A percentile compares a stretch with the other conserved stretches of the same genome.
These are phyloP conservation scores for Philereme transversata DNA, from an alignment of 2,888 invertebrate species.

Conservation along the genomic window DNA sequence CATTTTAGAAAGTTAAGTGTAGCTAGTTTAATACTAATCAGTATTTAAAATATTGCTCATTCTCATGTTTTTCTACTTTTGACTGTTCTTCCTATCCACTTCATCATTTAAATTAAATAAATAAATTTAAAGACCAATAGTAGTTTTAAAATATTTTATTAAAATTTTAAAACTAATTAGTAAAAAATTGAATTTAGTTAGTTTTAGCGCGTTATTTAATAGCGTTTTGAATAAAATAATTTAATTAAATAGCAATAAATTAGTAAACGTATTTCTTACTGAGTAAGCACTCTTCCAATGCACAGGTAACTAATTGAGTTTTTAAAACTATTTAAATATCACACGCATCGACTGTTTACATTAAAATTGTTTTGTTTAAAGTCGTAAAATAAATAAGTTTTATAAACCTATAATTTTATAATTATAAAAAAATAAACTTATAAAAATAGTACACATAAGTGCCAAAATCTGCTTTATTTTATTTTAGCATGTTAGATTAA, in stretches of 20 bases:
- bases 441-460: constrained; percentile 62
- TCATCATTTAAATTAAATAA: constrained; percentile 60
- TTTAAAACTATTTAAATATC: constrained; percentile 16
- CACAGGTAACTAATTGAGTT: constrained; percentile 37
- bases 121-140: constrained; percentile 80
- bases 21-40: constrained; percentile 34
- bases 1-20: constrained; percentile 14
- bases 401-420: not conserved
- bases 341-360: constrained; percentile 14
- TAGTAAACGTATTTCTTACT: constrained; percentile 53
- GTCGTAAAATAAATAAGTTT: not conserved
- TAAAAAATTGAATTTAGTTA: constrained; percentile 58
- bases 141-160: constrained; percentile 71
- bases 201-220: constrained; percentile 63
- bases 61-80: constrained; percentile 52
- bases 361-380: constrained; percentile 9
- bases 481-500: not conserved
- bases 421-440: constrained; percentile 12
- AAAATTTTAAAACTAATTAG: constrained; percentile 62
- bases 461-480: constrained; percentile 41
- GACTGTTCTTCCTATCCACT: constrained; percentile 65
- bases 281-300: constrained; percentile 61
- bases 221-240: constrained; percentile 59
- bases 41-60: constrained; percentile 64
- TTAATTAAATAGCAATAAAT: constrained; percentile 67